A percentile compares a stretch with the other conserved stretches of the same genome.
phyloP scores from a whole-genome alignment of 1,140 invertebrate genomes.

The Lepidurus apus region DNA sequence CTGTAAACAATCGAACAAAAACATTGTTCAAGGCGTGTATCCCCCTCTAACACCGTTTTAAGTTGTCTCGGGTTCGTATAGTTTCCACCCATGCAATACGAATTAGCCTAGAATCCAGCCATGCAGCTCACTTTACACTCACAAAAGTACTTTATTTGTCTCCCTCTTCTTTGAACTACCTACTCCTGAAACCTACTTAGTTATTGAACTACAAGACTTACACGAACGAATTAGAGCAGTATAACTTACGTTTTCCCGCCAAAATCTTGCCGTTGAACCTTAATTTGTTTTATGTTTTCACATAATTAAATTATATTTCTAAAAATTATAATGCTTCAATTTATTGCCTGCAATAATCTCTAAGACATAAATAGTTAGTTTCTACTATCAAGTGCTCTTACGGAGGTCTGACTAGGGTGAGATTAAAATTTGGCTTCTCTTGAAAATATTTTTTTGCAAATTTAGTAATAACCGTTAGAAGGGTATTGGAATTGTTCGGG shows the following conservation, averaged over 20 bases:
- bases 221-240: not conserved
- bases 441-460: not conserved
- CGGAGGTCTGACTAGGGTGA: conserved; percentile 13
- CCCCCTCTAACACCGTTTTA: not conserved
- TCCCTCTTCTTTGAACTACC: not conserved
- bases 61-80: not conserved
- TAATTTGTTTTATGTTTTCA: not conserved
- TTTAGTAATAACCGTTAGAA: not conserved
- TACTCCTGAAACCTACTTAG: not conserved
- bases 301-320: not conserved
- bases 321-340: not conserved
- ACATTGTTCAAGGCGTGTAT: not conserved
- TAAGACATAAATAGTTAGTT: conserved; percentile 19
- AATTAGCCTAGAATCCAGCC: not conserved
- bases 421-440: not conserved
- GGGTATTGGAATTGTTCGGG: not conserved
- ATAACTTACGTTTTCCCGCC: not conserved
- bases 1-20: conserved; percentile 22
- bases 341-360: conserved; percentile 13
- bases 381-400: not conserved
- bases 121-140: not conserved
- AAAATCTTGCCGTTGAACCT: not conserved
- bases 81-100: not conserved
- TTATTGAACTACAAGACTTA: not conserved
- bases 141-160: not conserved